Conservation (phyloP, 2,113 vertebrate species). For the Perca schrenkii region DNA sequence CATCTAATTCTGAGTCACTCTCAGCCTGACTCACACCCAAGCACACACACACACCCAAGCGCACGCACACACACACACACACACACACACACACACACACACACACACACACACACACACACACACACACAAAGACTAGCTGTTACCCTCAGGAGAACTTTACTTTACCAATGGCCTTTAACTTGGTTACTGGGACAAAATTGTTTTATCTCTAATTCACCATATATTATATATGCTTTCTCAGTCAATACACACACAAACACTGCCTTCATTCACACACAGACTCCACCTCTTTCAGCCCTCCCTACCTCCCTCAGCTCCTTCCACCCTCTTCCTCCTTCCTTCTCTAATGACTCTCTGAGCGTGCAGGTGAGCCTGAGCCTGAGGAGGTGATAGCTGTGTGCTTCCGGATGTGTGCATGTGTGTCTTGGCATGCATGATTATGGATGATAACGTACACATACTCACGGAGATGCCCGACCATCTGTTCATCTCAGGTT, state of each 20-base stretch:
- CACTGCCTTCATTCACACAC: slow-evolving; percentile 23
- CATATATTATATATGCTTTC: slow-evolving; percentile 1
- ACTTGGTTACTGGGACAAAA: slow-evolving; percentile 46
- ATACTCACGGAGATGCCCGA: slow-evolving; percentile 14
- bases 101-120: slow-evolving; percentile 20
- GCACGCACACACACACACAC: slow-evolving; percentile 17
- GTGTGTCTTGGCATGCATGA: slow-evolving; percentile 39
- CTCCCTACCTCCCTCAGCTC: neutral
- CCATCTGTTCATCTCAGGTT: slow-evolving; percentile 52
- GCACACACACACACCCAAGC: slow-evolving; percentile 9
- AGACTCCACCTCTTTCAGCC: slow-evolving; percentile 5
- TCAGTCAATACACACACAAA: neutral
- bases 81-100: neutral
- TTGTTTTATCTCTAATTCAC: slow-evolving; percentile 19
- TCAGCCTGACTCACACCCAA: slow-evolving; percentile 50
- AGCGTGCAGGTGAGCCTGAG: slow-evolving; percentile 67
- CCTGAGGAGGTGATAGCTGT: slow-evolving; percentile 35
- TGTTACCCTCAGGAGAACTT: slow-evolving; percentile 28
- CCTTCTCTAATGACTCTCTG: slow-evolving; percentile 59
- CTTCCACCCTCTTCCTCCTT: slow-evolving; percentile 23
- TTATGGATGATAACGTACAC: slow-evolving; percentile 38
- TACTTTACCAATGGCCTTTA: slow-evolving; percentile 33
- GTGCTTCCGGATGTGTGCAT: neutral
- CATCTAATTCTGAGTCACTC: slow-evolving; percentile 67
- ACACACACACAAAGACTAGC: slow-evolving; percentile 32